Evolutionary conservation across 2,797 vertebrate genomes (phyloP), one percentile per base, ranked within the genome.

Genomic region (Galagoides demidoff): DNA sequence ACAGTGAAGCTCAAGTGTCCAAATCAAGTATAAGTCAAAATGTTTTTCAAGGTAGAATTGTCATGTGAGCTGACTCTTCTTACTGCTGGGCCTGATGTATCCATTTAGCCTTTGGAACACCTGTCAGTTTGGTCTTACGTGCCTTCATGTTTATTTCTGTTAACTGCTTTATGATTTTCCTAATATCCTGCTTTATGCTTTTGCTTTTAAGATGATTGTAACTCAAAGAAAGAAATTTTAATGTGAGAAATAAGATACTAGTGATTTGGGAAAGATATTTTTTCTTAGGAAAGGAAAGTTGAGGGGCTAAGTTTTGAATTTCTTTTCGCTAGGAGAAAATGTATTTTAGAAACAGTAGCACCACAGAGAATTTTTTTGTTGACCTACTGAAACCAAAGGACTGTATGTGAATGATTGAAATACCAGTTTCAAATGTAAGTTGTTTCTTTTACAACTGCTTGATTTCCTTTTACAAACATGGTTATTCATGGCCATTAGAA

Each of bases 241-340:
- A 25, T 64, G 7, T 89, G 14, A 92, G 66, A 95, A 25, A 34
- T 77, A 74, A 61, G 34, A 29, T n/a, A 55, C 16, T 61, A 52
- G 19, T 82, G 22, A 70, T 45, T 87, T 87, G 37, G 59, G 79
- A 79, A 90, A 55, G 88, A 78, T 76, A 37, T 85, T 88, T 81
- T 57, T 76, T 64, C 31, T 55, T 88, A 76, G 68, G 23, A 82
- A 90, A 90, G 34, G 66, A 86, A 78, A 81, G 22, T 71, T 73
- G 92, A 39, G 74, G 8, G 17, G 11, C 94, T 90, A 22, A 94
- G 45, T 90, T 79, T 95, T 89, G 6, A 76, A 73, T 93, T 97
- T 94, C 14, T 89, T 95, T 95, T n/a, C 16, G 23, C 29, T 74
- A 45, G 19, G 39, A 92, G 57, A 96, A 90, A 92, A 34, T 73